Evolutionary conservation across 2,797 vertebrate genomes (phyloP).

Genomic region (Gymnodraco acuticeps): DNA sequence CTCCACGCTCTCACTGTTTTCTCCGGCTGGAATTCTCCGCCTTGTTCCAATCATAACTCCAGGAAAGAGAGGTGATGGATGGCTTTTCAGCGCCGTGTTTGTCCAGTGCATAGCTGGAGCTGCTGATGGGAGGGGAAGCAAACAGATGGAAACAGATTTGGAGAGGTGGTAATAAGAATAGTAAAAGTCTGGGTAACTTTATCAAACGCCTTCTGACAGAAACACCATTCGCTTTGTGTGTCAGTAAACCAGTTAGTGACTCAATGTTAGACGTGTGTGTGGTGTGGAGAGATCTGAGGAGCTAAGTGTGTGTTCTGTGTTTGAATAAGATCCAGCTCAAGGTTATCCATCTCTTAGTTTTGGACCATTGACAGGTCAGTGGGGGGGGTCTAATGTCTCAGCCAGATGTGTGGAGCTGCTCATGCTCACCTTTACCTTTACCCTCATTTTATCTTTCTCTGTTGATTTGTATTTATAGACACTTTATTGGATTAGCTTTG

Average conservation of each 20-base stretch:
- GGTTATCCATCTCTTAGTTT: constrained; percentile 62
- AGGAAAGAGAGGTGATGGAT: constrained; percentile 75
- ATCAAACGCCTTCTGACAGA: constrained; percentile 34
- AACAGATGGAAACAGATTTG: constrained; percentile 49
- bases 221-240: not conserved
- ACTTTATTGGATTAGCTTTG: constrained; percentile 1
- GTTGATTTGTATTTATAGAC: not conserved
- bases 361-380: constrained; percentile 46
- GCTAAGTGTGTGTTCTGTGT: constrained; percentile 30
- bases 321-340: constrained; percentile 48
- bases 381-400: constrained; percentile 60
- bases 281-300: not conserved
- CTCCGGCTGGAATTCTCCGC: constrained; percentile 56
- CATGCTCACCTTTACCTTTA: constrained; percentile 32
- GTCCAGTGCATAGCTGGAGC: constrained; percentile 71
- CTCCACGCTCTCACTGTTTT: constrained; percentile 42
- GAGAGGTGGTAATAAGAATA: constrained; percentile 29
- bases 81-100: constrained; percentile 72
- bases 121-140: constrained; percentile 47
- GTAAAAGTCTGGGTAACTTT: constrained; percentile 32
- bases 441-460: not conserved
- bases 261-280: constrained; percentile 4
- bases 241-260: not conserved
- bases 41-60: constrained; percentile 77
- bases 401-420: constrained; percentile 65